Conservation (phyloP, 2,888 invertebrate genomes). For the Hypolimnas misippus region DNA sequence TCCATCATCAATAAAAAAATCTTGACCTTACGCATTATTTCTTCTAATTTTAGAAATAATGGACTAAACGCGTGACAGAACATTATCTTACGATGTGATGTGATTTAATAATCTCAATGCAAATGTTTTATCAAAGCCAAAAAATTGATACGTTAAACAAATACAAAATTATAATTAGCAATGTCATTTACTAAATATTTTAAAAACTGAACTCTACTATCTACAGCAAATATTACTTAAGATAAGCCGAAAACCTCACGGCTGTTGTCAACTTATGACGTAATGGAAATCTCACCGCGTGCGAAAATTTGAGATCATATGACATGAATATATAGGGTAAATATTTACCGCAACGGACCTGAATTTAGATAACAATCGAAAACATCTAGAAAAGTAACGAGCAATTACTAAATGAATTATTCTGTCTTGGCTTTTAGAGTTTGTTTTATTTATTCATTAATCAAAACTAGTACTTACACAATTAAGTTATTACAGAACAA, state of each 20-base stretch:
- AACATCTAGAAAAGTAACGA: not conserved
- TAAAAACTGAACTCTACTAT: not conserved
- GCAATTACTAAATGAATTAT: too few species aligned
- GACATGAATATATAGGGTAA: conserved; percentile 5
- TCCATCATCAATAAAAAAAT: too few species aligned
- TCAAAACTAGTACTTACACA: too few species aligned
- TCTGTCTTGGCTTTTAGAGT: too few species aligned
- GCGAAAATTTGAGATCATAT: not conserved
- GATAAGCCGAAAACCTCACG: not conserved
- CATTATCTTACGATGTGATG: too few species aligned
- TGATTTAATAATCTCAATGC: too few species aligned
- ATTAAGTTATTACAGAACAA: too few species aligned
- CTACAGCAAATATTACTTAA: not conserved
- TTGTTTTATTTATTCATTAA: too few species aligned
- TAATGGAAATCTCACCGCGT: conserved; percentile 12
- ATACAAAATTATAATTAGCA: not conserved
- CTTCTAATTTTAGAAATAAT: too few species aligned
- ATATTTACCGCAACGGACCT: not conserved
- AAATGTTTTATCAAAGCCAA: not conserved
- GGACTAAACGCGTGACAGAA: too few species aligned
- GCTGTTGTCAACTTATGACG: conserved; percentile 8
- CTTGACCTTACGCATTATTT: too few species aligned
- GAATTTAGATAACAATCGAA: not conserved
- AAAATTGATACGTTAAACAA: not conserved
- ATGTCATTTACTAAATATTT: not conserved